Conservation (phyloP, 2,113 vertebrate species). For the Platanista minor region DNA sequence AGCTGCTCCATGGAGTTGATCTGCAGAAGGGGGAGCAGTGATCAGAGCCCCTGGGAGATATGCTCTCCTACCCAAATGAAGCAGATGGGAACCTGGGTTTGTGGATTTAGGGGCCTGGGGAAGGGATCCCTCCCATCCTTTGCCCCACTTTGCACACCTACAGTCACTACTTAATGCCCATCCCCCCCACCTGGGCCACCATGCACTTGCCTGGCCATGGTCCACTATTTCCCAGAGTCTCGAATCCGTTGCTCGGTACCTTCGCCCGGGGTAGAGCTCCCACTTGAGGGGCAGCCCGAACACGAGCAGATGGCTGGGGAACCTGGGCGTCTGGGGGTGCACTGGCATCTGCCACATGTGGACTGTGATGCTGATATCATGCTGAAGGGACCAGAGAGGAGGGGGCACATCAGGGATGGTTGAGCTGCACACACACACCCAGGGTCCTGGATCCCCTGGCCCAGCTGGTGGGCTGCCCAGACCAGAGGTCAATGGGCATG, state of each 20-base stretch:
- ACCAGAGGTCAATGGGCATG: background rate
- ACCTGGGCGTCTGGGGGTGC: rapidly evolving
- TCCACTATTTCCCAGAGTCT: background rate
- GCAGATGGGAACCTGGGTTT: too few species aligned
- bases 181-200: background rate
- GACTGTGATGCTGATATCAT: rapidly evolving
- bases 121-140: too few species aligned
- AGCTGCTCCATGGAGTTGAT: rapidly evolving
- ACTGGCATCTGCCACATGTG: background rate
- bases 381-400: background rate
- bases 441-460: background rate
- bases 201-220: background rate
- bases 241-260: background rate
- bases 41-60: background rate
- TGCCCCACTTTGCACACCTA: background rate
- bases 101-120: background rate
- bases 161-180: background rate
- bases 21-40: background rate
- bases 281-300: background rate
- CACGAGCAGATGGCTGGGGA: background rate
- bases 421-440: background rate
- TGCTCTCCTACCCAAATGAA: background rate
- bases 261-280: background rate
- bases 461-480: rapidly evolving
- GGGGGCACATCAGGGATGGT: background rate